These are phyloP conservation scores for Oscheius sp. DNA, from an alignment of 1,140 invertebrate genomes.

Conservation along the genomic window DNA sequence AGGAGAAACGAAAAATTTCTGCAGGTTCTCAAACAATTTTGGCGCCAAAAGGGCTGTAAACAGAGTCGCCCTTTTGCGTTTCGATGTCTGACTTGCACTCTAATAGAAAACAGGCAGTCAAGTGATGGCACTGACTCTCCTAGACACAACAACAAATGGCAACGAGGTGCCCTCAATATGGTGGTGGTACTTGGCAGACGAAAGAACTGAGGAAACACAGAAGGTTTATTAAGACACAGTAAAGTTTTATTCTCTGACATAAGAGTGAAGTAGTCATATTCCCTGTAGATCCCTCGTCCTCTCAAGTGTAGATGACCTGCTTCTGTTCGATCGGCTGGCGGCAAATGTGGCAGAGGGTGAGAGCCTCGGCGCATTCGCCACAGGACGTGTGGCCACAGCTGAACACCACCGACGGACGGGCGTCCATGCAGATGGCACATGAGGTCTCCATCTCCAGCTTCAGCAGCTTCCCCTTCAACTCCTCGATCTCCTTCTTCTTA, in stretches of 20 bases:
- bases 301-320: slow-evolving; percentile 71
- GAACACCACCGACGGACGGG: slow-evolving; percentile 78
- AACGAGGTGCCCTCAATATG: no score
- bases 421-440: slow-evolving; percentile 68
- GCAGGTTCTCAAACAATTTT: no score
- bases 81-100: no score
- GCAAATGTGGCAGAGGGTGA: slow-evolving; percentile 87
- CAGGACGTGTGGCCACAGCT: slow-evolving; percentile 84
- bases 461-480: slow-evolving; percentile 78
- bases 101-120: no score
- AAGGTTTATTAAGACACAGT: background rate
- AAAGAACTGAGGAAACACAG: no score
- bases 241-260: background rate
- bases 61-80: no score
- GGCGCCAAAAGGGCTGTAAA: no score
- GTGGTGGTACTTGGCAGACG: no score
- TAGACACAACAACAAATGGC: no score
- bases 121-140: no score
- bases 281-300: background rate
- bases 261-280: no score
- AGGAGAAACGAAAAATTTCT: no score
- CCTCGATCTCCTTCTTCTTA: slow-evolving; percentile 70
- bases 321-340: slow-evolving; percentile 81
- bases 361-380: slow-evolving; percentile 75
- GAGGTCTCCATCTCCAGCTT: slow-evolving; percentile 81